Evolutionary conservation across 2,113 vertebrate species (phyloP), one percentile per base, ranked within the genome.

Genomic region (Tyto alba): DNA sequence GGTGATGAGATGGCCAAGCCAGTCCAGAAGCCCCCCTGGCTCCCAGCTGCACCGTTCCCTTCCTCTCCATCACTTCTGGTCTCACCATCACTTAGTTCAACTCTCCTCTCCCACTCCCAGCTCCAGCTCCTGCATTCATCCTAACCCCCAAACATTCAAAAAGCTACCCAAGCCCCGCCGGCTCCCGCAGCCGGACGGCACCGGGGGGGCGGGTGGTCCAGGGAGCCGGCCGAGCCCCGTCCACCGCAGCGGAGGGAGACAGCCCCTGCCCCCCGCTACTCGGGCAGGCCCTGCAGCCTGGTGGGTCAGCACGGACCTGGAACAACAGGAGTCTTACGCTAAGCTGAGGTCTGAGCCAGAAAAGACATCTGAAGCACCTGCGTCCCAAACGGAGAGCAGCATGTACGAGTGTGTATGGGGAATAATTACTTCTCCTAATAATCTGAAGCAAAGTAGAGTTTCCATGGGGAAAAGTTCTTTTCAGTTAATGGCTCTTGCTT

Each of bases 161-260:
- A 77, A 76, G 23, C 6, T 47, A 52, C 34, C 7, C 9, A 64
- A 84, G 41, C 4, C 40, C 48, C 45, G 60, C 10, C 30, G 43
- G 29, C 38, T 92, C 38, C 47, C 4, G 2, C 52, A 55, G 17
- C n/a, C n/a, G 68, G 29, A 20, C 38, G 21, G 23, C 2, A 4
- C 4, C n/a, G 38, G 0, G 0, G 52, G 22, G 75, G 27, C 4
- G 2, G 4, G 11, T 32, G 38, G 22, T 89, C 38, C 81, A 74
- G 12, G n/a, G 30, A 40, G 32, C 17, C 68, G 13, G 22, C 57
- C 30, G 43, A 82, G 15, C 50, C 38, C 34, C 1, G 2, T 13
- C 16, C 34, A 60, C 25, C 7, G 19, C 20, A 19, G 38, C 3
- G 2, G 25, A 62, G 15, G 19, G 16, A 64, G 25, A 22, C 3